Conservation (phyloP, 2,888 invertebrate genomes). For the Oscheius sp. region DNA sequence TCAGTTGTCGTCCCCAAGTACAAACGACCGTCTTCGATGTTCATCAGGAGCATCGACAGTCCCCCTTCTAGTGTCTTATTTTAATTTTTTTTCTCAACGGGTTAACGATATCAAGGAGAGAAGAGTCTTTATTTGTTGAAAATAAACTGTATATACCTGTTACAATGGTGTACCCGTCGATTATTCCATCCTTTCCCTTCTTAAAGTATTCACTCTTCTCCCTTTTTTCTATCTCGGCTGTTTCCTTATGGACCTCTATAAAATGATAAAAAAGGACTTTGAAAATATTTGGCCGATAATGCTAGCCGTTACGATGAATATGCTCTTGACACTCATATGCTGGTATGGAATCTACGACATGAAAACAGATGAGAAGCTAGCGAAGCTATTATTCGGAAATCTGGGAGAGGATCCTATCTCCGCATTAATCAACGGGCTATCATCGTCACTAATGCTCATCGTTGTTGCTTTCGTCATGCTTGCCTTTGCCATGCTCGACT, state of each 20-base stretch:
- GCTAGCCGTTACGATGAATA: conserved; percentile 46
- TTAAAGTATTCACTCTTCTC: too few species aligned
- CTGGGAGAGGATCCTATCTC: conserved; percentile 50
- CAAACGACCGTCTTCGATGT: conserved; percentile 15
- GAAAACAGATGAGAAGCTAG: conserved; percentile 46
- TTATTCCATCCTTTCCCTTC: too few species aligned
- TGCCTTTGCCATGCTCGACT: conserved; percentile 55
- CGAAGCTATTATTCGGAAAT: conserved; percentile 36
- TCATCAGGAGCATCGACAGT: conserved; percentile 11
- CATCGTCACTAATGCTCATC: conserved; percentile 50
- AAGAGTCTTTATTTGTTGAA: neutral
- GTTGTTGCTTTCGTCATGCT: conserved; percentile 58
- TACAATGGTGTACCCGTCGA: too few species aligned
- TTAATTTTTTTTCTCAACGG: neutral
- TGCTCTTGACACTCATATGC: conserved; percentile 47
- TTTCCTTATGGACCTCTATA: too few species aligned
- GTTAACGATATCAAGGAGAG: neutral
- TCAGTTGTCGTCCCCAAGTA: conserved; percentile 3
- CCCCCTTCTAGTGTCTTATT: conserved; percentile 13
- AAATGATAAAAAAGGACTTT: too few species aligned
- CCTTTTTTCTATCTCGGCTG: too few species aligned
- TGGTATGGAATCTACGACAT: conserved; percentile 57
- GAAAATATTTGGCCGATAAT: too few species aligned
- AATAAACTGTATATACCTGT: neutral
- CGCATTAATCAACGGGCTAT: conserved; percentile 51